Percentiles rank a stretch among this genome's conserved stretches.
phyloP scores from a whole-genome alignment of 1,140 invertebrate genomes.

The Drosophila tsacasi region DNA sequence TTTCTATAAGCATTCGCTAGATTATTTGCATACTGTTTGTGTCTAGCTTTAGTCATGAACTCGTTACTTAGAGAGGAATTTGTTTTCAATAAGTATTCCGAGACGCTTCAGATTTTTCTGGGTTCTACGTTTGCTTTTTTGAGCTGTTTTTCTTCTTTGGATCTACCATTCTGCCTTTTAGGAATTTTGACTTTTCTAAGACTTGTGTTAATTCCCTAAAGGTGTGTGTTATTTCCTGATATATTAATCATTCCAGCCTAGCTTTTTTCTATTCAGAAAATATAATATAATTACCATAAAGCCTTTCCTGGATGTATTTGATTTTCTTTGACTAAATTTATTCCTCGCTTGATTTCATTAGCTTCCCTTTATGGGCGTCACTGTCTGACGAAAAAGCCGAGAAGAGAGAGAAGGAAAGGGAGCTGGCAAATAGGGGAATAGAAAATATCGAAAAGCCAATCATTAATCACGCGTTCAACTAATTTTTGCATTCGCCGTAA shows the following conservation, averaged over 20 bases:
- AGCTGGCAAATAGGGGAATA: conserved; percentile 6
- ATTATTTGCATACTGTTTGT: conserved; percentile 1
- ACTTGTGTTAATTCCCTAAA: too few species aligned
- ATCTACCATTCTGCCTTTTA: too few species aligned
- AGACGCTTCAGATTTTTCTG: background rate
- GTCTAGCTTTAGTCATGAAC: conserved; percentile 2
- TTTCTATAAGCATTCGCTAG: background rate
- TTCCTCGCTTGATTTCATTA: conserved; percentile 4
- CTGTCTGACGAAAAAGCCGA: conserved; percentile 3
- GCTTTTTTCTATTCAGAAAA: background rate
- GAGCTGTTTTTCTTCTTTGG: background rate
- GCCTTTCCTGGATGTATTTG: conserved; percentile 9
- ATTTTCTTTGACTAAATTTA: conserved; percentile 17
- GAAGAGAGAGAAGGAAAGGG: background rate
- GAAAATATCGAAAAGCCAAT: conserved; percentile 56
- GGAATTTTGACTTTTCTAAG: background rate
- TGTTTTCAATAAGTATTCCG: background rate
- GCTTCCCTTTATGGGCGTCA: conserved; percentile 29
- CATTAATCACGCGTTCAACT: conserved; percentile 68
- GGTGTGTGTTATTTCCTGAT: background rate
- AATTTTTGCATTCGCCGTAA: conserved; percentile 76
- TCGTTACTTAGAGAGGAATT: background rate
- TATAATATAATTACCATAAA: conserved; percentile 7
- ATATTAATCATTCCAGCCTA: background rate
- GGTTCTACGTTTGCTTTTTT: background rate